A percentile compares a stretch with the other conserved stretches of the same genome.
Evolutionary conservation across 2,888 invertebrate genomes (phyloP).

Genomic region (Tetragonula carbonaria): DNA sequence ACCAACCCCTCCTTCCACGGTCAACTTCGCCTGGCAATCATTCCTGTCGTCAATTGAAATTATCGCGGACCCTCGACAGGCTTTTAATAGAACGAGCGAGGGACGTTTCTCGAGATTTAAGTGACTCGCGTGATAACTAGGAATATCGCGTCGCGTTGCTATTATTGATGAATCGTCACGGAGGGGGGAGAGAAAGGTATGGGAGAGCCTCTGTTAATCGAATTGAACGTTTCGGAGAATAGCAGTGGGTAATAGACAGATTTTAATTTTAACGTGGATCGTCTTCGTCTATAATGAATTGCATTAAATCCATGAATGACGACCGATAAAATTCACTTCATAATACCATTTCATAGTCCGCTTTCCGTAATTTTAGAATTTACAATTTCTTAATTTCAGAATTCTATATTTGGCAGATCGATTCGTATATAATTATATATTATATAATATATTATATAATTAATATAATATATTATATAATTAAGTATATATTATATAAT

Average conservation of each 20-base stretch:
- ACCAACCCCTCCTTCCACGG: not conserved
- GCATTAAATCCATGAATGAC: no score
- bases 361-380: no score
- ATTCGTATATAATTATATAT: no score
- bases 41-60: not conserved
- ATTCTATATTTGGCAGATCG: no score
- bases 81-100: conserved; percentile 7
- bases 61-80: not conserved
- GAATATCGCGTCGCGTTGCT: not conserved
- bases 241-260: not conserved
- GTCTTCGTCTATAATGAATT: no score
- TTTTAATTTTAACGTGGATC: not conserved
- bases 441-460: no score
- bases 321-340: no score
- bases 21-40: not conserved
- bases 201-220: not conserved
- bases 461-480: no score
- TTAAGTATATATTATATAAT: no score
- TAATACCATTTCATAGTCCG: no score
- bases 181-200: no score
- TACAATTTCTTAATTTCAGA: no score
- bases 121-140: conserved; percentile 15
- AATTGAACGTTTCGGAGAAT: not conserved
- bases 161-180: not conserved
- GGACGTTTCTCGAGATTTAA: conserved; percentile 16